Evolutionary conservation across 2,113 vertebrate genomes (phyloP), one percentile per base, ranked within the genome.

Genomic region (Oostethus manadensis): DNA sequence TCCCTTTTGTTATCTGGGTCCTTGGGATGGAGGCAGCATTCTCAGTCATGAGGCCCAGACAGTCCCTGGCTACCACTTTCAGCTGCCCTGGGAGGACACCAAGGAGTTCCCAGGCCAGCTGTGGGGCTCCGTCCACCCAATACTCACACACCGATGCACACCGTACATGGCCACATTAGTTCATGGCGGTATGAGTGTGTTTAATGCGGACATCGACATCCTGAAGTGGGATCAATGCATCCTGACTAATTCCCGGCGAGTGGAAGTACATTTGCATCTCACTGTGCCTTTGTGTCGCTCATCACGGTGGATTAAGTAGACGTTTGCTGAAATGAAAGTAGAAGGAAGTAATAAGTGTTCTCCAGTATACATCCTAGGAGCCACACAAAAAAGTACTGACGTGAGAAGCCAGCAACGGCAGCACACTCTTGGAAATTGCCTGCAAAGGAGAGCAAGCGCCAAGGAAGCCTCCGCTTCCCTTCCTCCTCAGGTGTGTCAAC

Each of bases 221-320:
- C 40, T 54, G 55, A 66, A 51, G 65, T 80, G 49, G 55, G 51
- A 76, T 80, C 62, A 74, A 73, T 66, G 56, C 48, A 62, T 64
- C 51, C 60, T 71, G 70, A 74, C 74, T 78, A 71, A 79, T 77
- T 73, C 74, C 78, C 77, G 56, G 65, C 58, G 56, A 70, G 71
- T 75, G 61, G 20, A 55, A 61, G 20, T 23, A 13, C 47, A 74
- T 79, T 82, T 83, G 64, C 65, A 77, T 80, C 76, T 73, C 65
- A 74, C 20, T 64, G 16, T 38, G 49, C 4, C 35, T 56, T 49
- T 63, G 43, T 61, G 66, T 47, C 10, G 40, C 58, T 73, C 61
- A 74, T 60, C 58, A 76, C 45, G 47, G 35, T 53, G 50, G 51
- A 58, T n/a, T 9, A 18, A 73, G 58, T 70, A 42, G 51, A 47